Evolutionary conservation across 2,888 invertebrate genomes (phyloP).

Genomic region (Hermaeophaga mercurialis): DNA sequence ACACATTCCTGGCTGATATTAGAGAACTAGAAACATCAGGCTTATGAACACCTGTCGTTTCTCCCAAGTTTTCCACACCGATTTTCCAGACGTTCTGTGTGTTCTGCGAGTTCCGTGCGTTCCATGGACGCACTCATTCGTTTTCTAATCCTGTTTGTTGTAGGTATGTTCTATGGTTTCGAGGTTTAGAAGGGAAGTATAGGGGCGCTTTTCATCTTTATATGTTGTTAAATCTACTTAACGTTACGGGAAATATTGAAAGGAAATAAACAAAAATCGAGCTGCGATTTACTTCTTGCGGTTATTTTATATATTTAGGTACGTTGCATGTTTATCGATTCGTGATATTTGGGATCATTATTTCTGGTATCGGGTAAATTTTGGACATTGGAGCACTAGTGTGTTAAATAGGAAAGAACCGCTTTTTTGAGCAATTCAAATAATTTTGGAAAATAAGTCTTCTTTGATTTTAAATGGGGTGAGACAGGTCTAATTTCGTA

Average conservation of each 20-base stretch:
- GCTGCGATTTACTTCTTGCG: no score
- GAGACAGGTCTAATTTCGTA: no score
- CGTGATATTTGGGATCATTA: no score
- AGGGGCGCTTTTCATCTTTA: conserved; percentile 16
- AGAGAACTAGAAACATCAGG: not conserved
- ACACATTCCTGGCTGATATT: not conserved
- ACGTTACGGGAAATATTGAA: conserved; percentile 3
- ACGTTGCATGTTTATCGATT: no score
- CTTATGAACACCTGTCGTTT: not conserved
- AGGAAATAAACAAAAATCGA: no score
- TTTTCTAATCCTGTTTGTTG: conserved; percentile 25
- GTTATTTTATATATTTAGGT: no score
- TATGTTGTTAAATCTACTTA: conserved; percentile 18
- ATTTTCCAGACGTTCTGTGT: conserved; percentile 1
- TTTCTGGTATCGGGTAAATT: no score
- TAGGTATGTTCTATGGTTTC: conserved; percentile 21
- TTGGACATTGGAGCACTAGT: no score
- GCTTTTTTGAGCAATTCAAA: no score
- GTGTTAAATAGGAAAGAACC: no score
- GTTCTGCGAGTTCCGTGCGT: conserved; percentile 10
- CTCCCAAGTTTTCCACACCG: not conserved
- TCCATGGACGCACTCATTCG: conserved; percentile 23
- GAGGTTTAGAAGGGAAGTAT: conserved; percentile 1
- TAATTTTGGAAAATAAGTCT: no score
- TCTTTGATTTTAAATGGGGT: no score